Conservation (phyloP, 2,888 invertebrate genomes). For the Marasmarcha lunaedactyla region DNA sequence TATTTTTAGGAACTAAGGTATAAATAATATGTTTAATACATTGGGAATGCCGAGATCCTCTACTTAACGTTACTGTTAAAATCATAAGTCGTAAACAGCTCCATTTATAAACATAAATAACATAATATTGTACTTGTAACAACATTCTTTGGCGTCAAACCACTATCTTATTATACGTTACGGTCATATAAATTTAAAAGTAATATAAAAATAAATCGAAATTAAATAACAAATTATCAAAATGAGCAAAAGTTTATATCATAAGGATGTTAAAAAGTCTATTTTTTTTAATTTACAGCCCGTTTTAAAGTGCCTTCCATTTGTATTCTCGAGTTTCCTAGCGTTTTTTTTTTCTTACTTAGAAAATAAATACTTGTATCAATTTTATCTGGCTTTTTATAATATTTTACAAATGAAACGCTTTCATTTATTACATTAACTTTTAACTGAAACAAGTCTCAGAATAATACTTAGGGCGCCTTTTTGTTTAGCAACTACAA, state of each 20-base stretch:
- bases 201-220: background rate
- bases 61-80: constrained; percentile 11
- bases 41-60: constrained; percentile 60
- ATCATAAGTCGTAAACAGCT: constrained; percentile 13
- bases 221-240: background rate
- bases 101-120: constrained; percentile 17
- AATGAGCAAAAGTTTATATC: background rate
- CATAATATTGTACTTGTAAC: constrained; percentile 33
- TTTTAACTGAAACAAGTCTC: too few relatives aligned
- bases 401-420: too few relatives aligned
- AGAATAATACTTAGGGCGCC: constrained; percentile 1
- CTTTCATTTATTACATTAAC: too few relatives aligned
- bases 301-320: background rate
- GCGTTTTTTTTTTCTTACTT: too few relatives aligned
- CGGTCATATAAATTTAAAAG: background rate
- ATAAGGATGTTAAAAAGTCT: too few relatives aligned
- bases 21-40: constrained; percentile 28
- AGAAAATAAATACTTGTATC: too few relatives aligned
- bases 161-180: constrained; percentile 9
- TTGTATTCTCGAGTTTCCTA: too few relatives aligned
- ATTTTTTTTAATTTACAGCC: background rate
- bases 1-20: constrained; percentile 25
- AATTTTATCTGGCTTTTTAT: too few relatives aligned
- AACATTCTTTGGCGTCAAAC: constrained; percentile 58
- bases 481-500: too few relatives aligned